Evolutionary conservation across 2,888 invertebrate genomes (phyloP), one percentile per base, ranked within the genome.

Genomic region (Cheilosia vernalis): DNA sequence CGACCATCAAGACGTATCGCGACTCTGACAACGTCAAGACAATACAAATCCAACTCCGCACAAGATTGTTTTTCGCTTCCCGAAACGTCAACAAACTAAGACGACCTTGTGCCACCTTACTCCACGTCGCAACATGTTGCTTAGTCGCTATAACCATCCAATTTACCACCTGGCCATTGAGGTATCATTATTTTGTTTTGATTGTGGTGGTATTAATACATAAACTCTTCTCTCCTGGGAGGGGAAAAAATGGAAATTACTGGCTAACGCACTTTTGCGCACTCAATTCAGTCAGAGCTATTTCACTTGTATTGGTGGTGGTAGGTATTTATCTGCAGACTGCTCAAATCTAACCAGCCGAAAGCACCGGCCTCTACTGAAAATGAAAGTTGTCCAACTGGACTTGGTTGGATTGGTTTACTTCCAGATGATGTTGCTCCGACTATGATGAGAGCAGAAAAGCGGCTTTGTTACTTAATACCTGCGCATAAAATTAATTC

Each of bases 31-130:
- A 58, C 9, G 15, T 15, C 5, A 51, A 67, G 27, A 2, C 19
- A 47, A 56, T 47, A 30, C 15, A 67, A 61, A 27, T 4, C 27
- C 6, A 49, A 17, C 27, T 51, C 49, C 17, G 7, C 27, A 33
- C 27, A 58, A 42, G 44, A 63, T 30, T 67, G 61, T 66, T 66
- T 72, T 74, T 70, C 64, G 67, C 72, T 85, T 85, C 81, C 81
- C 85, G 70, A 81, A 85, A 85, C 85, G 85, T 85, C 85, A 85
- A 85, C 76, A 85, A 85, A 85, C 85, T 85, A 72, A 30, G 72
- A 70, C 85, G 85, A 85, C 85, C 85, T 85, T 85, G 85, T 85
- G 72, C 76, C 72, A 76, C 76, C 85, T 85, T 76, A 76, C 76
- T 81, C 72, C 81, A 85, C 61, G 56, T 37, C 67, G 69, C 81